Percentiles rank a stretch among this genome's conserved stretches.
Evolutionary conservation across 2,888 invertebrate genomes (phyloP).

Genomic region (Polia nebulosa): DNA sequence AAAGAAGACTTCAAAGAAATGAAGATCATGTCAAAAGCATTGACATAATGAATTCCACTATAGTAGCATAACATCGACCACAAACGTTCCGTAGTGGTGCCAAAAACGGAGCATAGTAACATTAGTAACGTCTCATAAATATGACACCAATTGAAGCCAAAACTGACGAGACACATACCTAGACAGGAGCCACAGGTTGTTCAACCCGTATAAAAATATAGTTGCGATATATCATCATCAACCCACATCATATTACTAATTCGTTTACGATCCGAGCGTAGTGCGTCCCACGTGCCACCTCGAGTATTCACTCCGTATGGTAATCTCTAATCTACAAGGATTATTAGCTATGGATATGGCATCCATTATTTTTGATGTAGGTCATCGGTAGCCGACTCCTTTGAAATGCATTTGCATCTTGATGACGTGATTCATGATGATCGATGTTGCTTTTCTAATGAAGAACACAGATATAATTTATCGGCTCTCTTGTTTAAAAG

Average conservation of each 20-base stretch:
- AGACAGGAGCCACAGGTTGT: slow-evolving; percentile 72
- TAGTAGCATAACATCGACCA: slow-evolving; percentile 35
- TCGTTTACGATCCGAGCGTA: slow-evolving; percentile 84
- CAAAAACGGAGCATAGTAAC: slow-evolving; percentile 47
- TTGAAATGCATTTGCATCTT: slow-evolving; percentile 23
- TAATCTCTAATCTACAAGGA: slow-evolving; percentile 48
- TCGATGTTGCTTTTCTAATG: background rate
- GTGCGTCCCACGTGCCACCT: slow-evolving; percentile 74
- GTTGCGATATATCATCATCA: slow-evolving; percentile 85
- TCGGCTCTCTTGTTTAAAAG: background rate
- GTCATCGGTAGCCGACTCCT: slow-evolving; percentile 33
- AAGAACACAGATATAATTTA: slow-evolving; percentile 5
- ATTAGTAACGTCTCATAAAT: slow-evolving; percentile 42
- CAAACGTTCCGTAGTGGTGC: slow-evolving; percentile 26
- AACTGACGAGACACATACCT: slow-evolving; percentile 33
- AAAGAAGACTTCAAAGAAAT: background rate
- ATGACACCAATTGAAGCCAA: slow-evolving; percentile 37
- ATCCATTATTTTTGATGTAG: slow-evolving; percentile 35
- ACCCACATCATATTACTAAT: slow-evolving; percentile 85
- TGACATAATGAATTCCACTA: slow-evolving; percentile 24
- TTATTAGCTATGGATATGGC: slow-evolving; percentile 22
- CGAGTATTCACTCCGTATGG: slow-evolving; percentile 72
- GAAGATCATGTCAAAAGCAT: background rate
- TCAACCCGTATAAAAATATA: slow-evolving; percentile 86
- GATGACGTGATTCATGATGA: slow-evolving; percentile 24